A percentile compares a stretch with the other conserved stretches of the same genome.
These are phyloP conservation scores for Callocephalon fimbriatum DNA, from an alignment of 2,113 vertebrate genomes.

Conservation along the genomic window DNA sequence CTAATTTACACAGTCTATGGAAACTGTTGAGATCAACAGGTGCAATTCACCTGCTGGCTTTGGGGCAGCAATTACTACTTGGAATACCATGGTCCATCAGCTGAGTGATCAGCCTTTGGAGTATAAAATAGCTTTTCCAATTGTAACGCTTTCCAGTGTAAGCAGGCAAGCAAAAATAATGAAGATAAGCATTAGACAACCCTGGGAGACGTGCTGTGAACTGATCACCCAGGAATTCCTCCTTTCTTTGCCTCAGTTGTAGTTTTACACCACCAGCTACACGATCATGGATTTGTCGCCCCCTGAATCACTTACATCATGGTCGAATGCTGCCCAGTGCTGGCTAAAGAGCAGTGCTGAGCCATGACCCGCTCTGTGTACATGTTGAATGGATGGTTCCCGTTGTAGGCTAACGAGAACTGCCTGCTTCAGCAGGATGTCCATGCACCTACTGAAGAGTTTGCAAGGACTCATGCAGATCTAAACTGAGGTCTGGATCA, in stretches of 20 bases:
- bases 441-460: neutral
- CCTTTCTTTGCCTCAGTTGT: neutral
- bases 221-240: neutral
- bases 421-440: neutral
- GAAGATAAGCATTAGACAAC: neutral
- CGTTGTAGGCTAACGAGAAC: neutral
- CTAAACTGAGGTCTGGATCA: neutral
- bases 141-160: neutral
- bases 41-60: neutral
- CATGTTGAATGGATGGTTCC: neutral
- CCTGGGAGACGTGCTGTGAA: neutral
- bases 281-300: rapidly evolving
- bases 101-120: neutral
- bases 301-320: neutral
- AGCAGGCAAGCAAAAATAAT: neutral
- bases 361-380: rapidly evolving
- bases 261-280: neutral
- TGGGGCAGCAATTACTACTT: neutral
- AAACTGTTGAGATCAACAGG: neutral
- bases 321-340: neutral
- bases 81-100: neutral
- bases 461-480: neutral
- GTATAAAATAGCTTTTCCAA: neutral
- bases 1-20: neutral
- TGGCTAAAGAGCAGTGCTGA: neutral